Conservation (phyloP, 2,797 vertebrate species). For the Lutjanus argentimaculatus region DNA sequence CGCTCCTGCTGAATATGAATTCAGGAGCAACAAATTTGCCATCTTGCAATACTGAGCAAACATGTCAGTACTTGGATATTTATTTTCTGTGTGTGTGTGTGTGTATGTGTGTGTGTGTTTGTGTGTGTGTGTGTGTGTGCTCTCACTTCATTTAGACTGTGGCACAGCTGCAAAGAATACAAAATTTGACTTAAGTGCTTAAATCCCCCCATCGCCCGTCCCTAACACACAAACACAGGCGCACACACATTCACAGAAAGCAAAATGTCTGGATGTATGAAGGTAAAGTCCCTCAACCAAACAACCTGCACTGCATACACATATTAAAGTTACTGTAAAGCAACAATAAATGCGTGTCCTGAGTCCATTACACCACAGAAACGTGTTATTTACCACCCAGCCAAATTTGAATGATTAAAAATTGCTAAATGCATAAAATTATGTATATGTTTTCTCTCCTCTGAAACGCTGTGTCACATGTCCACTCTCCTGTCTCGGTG, state of each 20-base stretch:
- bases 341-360: too few species aligned
- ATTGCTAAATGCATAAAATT: too few species aligned
- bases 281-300: background rate
- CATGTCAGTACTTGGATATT: slow-evolving; percentile 45
- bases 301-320: background rate
- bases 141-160: slow-evolving; percentile 18
- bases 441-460: too few species aligned
- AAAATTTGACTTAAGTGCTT: slow-evolving; percentile 28
- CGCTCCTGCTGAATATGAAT: slow-evolving; percentile 55
- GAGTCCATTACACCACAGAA: too few species aligned
- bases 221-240: background rate
- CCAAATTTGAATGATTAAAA: too few species aligned
- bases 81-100: slow-evolving; percentile 27
- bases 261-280: slow-evolving; percentile 20
- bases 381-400: too few species aligned
- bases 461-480: too few species aligned
- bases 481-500: too few species aligned
- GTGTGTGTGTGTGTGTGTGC: slow-evolving; percentile 7
- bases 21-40: slow-evolving; percentile 60
- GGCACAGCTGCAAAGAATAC: slow-evolving; percentile 17
- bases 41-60: slow-evolving; percentile 53
- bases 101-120: slow-evolving; percentile 26
- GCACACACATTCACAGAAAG: background rate
- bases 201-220: background rate
- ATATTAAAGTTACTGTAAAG: background rate